Conservation (phyloP, 2,113 vertebrate species). For the Cynoglossus semilaevis region DNA sequence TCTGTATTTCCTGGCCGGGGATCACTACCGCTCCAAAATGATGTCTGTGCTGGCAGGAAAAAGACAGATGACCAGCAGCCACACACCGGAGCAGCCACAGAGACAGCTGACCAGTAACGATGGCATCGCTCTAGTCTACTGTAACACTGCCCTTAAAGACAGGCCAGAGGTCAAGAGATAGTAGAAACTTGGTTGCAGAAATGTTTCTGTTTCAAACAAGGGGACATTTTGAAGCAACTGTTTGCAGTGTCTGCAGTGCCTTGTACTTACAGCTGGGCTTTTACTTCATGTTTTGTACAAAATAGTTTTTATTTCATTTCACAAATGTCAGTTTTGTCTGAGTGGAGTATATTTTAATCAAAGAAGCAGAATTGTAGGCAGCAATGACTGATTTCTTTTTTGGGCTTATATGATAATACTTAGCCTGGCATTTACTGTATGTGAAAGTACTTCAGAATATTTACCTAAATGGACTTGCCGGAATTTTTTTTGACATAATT, state of each 20-base stretch:
- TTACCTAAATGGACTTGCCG: too few species aligned
- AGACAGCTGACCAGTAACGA: slow-evolving; percentile 31
- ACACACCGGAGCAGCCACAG: slow-evolving; percentile 38
- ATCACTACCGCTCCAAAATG: slow-evolving; percentile 81
- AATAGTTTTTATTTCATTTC: too few species aligned
- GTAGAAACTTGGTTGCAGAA: not conserved
- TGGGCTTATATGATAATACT: too few species aligned
- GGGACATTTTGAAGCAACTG: not conserved
- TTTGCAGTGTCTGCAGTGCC: not conserved
- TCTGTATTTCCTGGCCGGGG: slow-evolving; percentile 87
- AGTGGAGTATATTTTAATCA: too few species aligned
- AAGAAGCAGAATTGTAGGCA: too few species aligned
- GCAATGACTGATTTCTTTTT: too few species aligned
- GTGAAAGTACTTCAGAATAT: too few species aligned
- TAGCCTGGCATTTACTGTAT: too few species aligned
- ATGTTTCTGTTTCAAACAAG: not conserved
- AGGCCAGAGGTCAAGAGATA: slow-evolving; percentile 22
- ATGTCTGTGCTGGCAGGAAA: slow-evolving; percentile 44
- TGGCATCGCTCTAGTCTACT: slow-evolving; percentile 41
- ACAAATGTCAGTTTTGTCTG: too few species aligned
- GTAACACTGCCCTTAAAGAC: slow-evolving; percentile 31
- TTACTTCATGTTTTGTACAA: too few species aligned
- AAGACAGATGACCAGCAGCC: not conserved
- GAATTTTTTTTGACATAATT: too few species aligned
- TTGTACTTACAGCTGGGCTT: not conserved